Percentiles rank a stretch among this genome's conserved stretches.
Conservation (phyloP, 2,797 vertebrate genomes). For the Salarias fasciatus region DNA sequence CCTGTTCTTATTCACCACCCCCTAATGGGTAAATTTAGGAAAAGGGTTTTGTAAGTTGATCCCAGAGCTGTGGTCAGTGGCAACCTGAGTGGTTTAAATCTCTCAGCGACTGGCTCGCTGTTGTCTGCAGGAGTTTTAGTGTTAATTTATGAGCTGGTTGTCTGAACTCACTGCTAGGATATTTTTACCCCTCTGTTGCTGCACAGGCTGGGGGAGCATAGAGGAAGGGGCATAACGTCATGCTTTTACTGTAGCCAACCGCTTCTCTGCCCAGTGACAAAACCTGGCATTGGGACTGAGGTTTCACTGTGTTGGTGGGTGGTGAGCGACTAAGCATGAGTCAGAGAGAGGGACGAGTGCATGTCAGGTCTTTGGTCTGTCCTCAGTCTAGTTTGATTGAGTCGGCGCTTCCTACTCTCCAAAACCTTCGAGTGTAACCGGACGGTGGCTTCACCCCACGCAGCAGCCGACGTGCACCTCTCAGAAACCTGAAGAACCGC, state of each 20-base stretch:
- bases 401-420: constrained; percentile 58
- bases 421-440: constrained; percentile 45
- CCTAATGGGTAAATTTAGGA: constrained; percentile 78
- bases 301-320: constrained; percentile 80
- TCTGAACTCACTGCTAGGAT: constrained; percentile 81
- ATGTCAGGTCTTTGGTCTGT: constrained; percentile 77
- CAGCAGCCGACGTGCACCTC: constrained; percentile 23
- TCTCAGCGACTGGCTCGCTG: constrained; percentile 77
- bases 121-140: constrained; percentile 80
- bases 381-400: constrained; percentile 57
- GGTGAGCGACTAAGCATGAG: constrained; percentile 80
- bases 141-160: constrained; percentile 83
- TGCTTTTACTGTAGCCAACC: constrained; percentile 80
- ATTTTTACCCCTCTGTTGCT: constrained; percentile 87
- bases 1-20: constrained; percentile 58
- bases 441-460: neutral
- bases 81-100: constrained; percentile 77
- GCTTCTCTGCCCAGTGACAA: constrained; percentile 80
- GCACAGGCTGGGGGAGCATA: constrained; percentile 79
- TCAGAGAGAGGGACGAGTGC: constrained; percentile 77
- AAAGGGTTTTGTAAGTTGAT: constrained; percentile 75
- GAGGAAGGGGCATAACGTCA: constrained; percentile 82
- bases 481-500: constrained; percentile 28
- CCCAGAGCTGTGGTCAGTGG: constrained; percentile 70
- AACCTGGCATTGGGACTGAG: constrained; percentile 82